Conservation (phyloP, 2,797 vertebrate species). For the Liparis tanakae region DNA sequence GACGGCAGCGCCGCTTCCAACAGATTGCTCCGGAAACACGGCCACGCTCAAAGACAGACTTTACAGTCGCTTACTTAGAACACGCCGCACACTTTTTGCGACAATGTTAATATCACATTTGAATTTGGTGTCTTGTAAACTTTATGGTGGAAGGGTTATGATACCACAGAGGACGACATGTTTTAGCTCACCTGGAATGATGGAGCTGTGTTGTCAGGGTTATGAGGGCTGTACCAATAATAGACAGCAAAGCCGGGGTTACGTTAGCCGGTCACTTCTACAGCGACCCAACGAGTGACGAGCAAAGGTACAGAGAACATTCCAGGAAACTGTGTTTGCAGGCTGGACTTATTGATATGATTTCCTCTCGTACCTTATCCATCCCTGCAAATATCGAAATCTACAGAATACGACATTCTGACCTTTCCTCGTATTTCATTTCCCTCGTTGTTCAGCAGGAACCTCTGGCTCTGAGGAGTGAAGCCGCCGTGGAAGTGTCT, state of each 20-base stretch:
- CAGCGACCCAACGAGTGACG: neutral
- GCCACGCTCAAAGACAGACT: conserved; percentile 3
- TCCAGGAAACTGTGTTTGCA: conserved; percentile 4
- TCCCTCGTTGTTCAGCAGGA: neutral
- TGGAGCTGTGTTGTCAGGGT: conserved; percentile 32
- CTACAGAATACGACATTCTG: neutral
- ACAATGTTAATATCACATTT: conserved; percentile 38
- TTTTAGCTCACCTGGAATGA: conserved; percentile 49
- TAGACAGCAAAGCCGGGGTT: conserved; percentile 25
- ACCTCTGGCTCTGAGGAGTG: too few relatives aligned
- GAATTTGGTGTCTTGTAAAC: conserved; percentile 39
- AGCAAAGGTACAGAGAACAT: conserved; percentile 8
- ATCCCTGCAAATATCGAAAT: neutral
- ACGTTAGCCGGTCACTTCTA: conserved; percentile 34
- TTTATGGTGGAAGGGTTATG: conserved; percentile 41
- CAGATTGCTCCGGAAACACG: conserved; percentile 18
- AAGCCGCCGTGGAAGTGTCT: too few relatives aligned
- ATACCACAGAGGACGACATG: conserved; percentile 32
- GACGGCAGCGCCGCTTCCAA: conserved; percentile 19
- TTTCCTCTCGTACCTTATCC: neutral
- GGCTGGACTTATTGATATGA: neutral
- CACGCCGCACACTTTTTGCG: neutral
- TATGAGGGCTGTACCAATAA: conserved; percentile 58
- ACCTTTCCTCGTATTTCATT: neutral
- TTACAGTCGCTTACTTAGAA: conserved; percentile 32